Conservation (phyloP, 2,888 invertebrate species). For the Chelonus formosanus region DNA sequence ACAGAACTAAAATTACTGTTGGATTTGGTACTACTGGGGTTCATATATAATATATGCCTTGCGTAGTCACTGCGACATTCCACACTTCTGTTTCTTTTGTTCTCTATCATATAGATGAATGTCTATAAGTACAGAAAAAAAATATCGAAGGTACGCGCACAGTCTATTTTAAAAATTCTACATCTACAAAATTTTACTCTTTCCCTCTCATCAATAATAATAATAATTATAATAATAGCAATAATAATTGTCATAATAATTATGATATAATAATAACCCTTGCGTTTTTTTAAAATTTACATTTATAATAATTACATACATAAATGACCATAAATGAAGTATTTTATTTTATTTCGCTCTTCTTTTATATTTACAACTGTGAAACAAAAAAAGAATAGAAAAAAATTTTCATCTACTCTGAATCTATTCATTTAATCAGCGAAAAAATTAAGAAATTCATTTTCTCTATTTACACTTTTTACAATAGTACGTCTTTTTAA, state of each 20-base stretch:
- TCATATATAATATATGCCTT: slow-evolving; percentile 54
- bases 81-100: slow-evolving; percentile 8
- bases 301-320: neutral
- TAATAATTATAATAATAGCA: no score
- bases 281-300: neutral
- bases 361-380: slow-evolving; percentile 8
- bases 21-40: slow-evolving; percentile 66
- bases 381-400: slow-evolving; percentile 8
- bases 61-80: slow-evolving; percentile 19
- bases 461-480: slow-evolving; percentile 59
- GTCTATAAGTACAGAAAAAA: slow-evolving; percentile 63
- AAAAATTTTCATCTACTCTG: slow-evolving; percentile 19
- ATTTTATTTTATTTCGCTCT: slow-evolving; percentile 1
- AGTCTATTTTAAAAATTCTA: slow-evolving; percentile 60
- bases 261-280: slow-evolving; percentile 1
- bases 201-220: slow-evolving; percentile 10
- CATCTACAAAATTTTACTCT: slow-evolving; percentile 53
- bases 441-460: slow-evolving; percentile 32
- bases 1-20: slow-evolving; percentile 66
- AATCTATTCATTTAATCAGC: slow-evolving; percentile 23
- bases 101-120: slow-evolving; percentile 1
- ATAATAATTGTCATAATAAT: slow-evolving; percentile 1
- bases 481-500: slow-evolving; percentile 48
- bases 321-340: slow-evolving; percentile 1
- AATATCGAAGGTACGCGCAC: slow-evolving; percentile 61